Base-by-base conservation (phyloP, 1,140 invertebrate genomes). In the Phocides pigmalion region DNA sequence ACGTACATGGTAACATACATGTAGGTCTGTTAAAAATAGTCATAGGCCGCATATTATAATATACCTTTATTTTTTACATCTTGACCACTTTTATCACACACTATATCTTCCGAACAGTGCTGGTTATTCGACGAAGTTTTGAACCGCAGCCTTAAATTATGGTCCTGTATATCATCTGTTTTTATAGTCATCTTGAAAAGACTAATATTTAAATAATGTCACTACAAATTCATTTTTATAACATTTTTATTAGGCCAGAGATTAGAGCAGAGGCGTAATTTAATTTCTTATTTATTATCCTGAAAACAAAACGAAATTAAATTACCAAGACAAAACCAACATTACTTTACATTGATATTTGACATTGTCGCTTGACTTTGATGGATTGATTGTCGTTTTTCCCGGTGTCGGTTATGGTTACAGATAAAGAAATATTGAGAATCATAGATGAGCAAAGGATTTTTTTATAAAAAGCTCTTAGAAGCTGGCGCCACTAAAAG, bases 71-170 rank as follows among this genome's bases (percentile, higher is more conserved):
- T 79, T 80, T 89, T 89, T 17, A 68, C 62, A 67, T 89, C 87
- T 71, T 83, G 83, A 8, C 32, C 42, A 65, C 51, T 72, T 80
- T 82, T 87, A 72, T 87, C 84, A 65, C 66, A 64, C 54, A 37
- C 73, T 56, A 75, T 67, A 65, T 87, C 82, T 35, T 72, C 75
- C 16, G 79, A 73, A 63, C 65, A 77, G 46, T 84, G 71, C 54
- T 81, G 83, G 62, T 76, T 66, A 74, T 82, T 90, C 47, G 79
- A 66, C 74, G 82, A 56, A 65, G 81, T 78, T 68, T 87, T 89
- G 63, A 89, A 89, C 46, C 86, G 84, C 75, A 89, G 83, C 77
- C 77, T 83, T 79, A 89, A 88, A 15, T 79, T 87, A 66, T 87
- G 83, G 20, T 85, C 84, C 53, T 85, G 80, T 35, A 77, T 46